These are phyloP conservation scores for Spilogale gracilis DNA, from an alignment of 2,113 vertebrate genomes.

Conservation along the genomic window DNA sequence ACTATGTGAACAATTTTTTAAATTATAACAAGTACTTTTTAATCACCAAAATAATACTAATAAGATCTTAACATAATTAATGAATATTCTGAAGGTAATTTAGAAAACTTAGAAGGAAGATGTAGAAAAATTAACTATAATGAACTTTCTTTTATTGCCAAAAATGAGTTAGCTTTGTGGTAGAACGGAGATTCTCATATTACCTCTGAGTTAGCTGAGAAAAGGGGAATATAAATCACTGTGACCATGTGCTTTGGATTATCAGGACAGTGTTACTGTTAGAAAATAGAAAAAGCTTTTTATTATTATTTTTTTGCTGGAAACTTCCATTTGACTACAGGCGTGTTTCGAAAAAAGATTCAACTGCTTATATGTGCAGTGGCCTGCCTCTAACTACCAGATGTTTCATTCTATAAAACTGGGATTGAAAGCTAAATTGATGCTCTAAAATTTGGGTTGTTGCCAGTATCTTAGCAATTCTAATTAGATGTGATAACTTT, in stretches of 20 bases:
- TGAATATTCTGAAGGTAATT: neutral
- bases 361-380: neutral
- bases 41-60: neutral
- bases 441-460: neutral
- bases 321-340: neutral
- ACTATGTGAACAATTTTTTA: neutral
- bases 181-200: neutral
- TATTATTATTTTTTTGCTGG: neutral
- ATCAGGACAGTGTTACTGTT: neutral
- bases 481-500: neutral
- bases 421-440: neutral
- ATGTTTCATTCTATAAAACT: neutral
- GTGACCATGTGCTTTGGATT: neutral
- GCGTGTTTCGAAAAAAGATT: neutral
- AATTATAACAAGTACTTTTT: neutral
- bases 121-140: neutral
- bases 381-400: neutral
- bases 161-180: neutral
- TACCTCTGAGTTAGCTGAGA: neutral
- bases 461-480: neutral
- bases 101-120: neutral
- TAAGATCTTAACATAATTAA: neutral
- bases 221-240: neutral
- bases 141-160: constrained; percentile 2
- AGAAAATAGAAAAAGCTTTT: neutral